Evolutionary conservation across 2,113 vertebrate genomes (phyloP), one percentile per base, ranked within the genome.

Genomic region (Neotoma lepida): DNA sequence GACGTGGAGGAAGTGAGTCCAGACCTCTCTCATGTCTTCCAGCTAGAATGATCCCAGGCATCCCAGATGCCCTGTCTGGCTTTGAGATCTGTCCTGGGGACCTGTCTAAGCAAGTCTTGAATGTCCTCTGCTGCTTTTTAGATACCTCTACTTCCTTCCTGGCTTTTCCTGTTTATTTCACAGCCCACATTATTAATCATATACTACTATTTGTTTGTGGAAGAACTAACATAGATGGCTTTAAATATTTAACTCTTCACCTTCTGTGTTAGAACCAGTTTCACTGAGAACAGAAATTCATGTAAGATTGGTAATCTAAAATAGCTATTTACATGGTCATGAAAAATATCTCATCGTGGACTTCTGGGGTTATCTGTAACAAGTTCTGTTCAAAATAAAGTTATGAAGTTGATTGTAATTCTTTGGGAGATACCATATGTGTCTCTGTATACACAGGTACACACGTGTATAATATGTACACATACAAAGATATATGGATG

Each of bases 41-140:
- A 99, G 99, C 97, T 22, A 98, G 95, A 78, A 98, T 97, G 95
- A 86, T 3, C 0, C 98, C 96, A 4, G 92, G 96, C 51, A 6
- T 76, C 86, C 95, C 98, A 92, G 99, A 99, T 51, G 89, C 98
- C 91, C 98, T 99, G 0, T 98, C 98, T 0, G 98, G 98, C 95
- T 97, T 99, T 88, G 99, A 99, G 96, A 98, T 98, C 33, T 98
- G 99, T 88, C 98, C 99, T 56, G 99, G 99, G 56, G 99, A 99
- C 17, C 94, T 97, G 6, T 99, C 99, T 46, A 98, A 97, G 98
- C 98, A 96, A 96, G 99, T 99, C 81, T 97, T 99, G 97, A 99
- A 99, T 98, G 12, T 68, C 58, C 18, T 95, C 84, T 22, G 17
- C 81, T 85, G 90, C 39, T 17, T 49, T 14, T 13, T 26, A 41